Base-by-base conservation (phyloP, 2,113 vertebrate species). In the Paramormyrops kingsleyae region DNA sequence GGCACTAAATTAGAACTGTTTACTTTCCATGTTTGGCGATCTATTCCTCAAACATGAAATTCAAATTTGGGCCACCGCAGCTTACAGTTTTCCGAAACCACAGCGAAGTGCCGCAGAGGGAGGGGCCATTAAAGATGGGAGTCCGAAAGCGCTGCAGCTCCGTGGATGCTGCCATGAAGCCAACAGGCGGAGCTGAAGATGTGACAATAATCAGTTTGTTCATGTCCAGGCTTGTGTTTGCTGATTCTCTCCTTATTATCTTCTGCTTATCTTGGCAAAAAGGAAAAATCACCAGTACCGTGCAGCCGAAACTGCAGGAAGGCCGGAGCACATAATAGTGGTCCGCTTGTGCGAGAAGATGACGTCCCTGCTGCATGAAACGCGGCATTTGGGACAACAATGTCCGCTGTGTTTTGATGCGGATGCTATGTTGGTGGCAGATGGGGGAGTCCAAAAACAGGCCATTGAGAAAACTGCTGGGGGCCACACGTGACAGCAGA, bases 401-500 rank as follows among this genome's bases (percentile, higher is more conserved):
- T 85, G 44, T 85, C 44, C 44, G 10, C 83, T 49, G 83, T 85
- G 19, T 49, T 85, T 42, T 85, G 24, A 80, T 27, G 44, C 83
- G 83, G 83, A 85, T 85, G 83, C 83, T 49, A 42, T 49, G 44
- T 49, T 24, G 44, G 46, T n/a, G 83, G 42, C 83, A n/a, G 42
- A 85, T 27, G 17, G 42, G 80, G 80, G 10, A 42, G 83, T 49
- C 42, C 35, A 35, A 80, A 49, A 49, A 47, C 42, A 49, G 83
- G 21, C 83, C 83, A 85, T 85, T 85, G 44, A 85, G 83, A 85
- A 85, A 85, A 49, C 83, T 44, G 83, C 83, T 85, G 42, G 44
- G 35, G 74, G 74, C 17, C 74, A 5, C 4, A 17, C 0, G 2
- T 39, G 35, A 39, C 35, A 39, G 4, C 31, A 80, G 35, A 8